Base-by-base conservation (phyloP, 2,113 vertebrate genomes). In the Scalopus aquaticus region DNA sequence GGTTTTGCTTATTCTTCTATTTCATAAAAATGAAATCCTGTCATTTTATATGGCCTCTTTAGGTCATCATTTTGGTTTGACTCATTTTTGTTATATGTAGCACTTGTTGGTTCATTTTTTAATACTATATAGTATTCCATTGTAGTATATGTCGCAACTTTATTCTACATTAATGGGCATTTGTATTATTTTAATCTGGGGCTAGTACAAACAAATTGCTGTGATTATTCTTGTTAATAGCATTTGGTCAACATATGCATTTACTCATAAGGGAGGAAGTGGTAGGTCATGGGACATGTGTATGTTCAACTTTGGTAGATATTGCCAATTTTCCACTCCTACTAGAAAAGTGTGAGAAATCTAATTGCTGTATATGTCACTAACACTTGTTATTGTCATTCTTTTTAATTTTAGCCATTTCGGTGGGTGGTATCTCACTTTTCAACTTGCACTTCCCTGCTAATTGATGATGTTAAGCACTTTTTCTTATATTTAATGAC, bases 171-270 rank as follows among this genome's bases (percentile, higher is more conserved):
- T 95, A 46, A 80, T 77, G 58, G 6, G 6, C 11, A 81, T 79
- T 82, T 86, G 22, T 28, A 86, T 94, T 92, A 91, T 81, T 96
- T 69, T 35, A 83, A 0, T 93, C 87, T 85, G 35, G 26, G 19
- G 30, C 42, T 88, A 12, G 62, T 90, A 54, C 51, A 0, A 58
- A 67, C 95, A 79, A 87, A 86, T 54, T 88, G 39, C 44, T 76
- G 7, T 69, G 76, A 92, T 92, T 96, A 81, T 95, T 95, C 54
- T 88, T 84, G 32, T 83, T 92, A 19, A 20, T 88, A 64, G 85
- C 12, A 54, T 91, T 54, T 54, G 20, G 70, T 82, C 81, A 76
- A 20, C n/a, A 64, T 56, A n/a, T n/a, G n/a, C 12, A 72, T 56
- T 76, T 85, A 72, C 54, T 93, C 7, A 12, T 72, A 88, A 46